Evolutionary conservation across 2,113 vertebrate species (phyloP), one percentile per base, ranked within the genome.

Genomic region (Hepsetus odoe): DNA sequence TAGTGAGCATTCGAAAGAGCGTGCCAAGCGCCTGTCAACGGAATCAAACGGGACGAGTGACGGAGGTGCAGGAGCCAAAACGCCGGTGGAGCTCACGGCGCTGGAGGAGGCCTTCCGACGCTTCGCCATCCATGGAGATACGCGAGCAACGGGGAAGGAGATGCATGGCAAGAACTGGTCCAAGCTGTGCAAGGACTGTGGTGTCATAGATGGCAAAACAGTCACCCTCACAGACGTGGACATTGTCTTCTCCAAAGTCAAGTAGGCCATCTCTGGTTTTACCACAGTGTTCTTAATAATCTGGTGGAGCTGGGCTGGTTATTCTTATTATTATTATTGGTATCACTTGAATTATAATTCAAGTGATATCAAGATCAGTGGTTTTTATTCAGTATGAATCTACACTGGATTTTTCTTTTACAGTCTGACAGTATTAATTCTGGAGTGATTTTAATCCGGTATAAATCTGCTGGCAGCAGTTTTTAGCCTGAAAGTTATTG

Each of bases 151-250:
- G 0, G 97, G 97, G 73, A 96, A 90, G 86, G 97, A 99, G 42
- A 90, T 99, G 96, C 95, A 99, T 0, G 97, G 97, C 83, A 99
- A 99, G 90, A 99, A 99, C 91, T 98, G 97, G 96, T 96, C 97
- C 74, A 98, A 99, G 79, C 89, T 99, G 69, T 99, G 97, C 87
- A 95, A 95, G 82, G 97, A 99, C 89, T 99, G 97, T 62, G 88
- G 94, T 5, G 93, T 98, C 89, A 97, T 96, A 4, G 96, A 99
- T 1, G 94, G 96, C 58, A 96, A 94, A 89, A 95, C 74, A 3
- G 91, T 99, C 89, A 99, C 97, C 1, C 90, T 95, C 86, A 99
- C 96, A 0, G 97, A 99, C 24, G 96, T 98, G 87, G 97, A 99
- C 90, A 98, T 99, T 1, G 95, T 99, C 88, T 99, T 99, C 95